Evolutionary conservation across 2,888 invertebrate species (phyloP).

Genomic region (Scaptomyza parva): DNA sequence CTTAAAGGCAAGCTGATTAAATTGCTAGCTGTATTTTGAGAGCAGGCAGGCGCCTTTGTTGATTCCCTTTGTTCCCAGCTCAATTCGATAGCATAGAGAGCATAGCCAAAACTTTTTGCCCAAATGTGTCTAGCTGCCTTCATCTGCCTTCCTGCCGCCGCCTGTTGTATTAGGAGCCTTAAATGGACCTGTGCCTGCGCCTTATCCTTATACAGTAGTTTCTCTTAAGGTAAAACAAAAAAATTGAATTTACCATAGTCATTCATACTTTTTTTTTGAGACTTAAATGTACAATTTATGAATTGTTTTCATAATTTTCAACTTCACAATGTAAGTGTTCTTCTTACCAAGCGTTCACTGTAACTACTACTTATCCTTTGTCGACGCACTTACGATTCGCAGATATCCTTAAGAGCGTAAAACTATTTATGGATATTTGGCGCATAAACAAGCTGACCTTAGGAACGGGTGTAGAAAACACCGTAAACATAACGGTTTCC

Average conservation of each 20-base stretch:
- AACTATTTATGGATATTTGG: conserved; percentile 79
- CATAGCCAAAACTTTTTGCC: conserved; percentile 54
- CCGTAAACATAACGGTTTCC: conserved; percentile 12
- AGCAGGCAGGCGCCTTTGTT: conserved; percentile 61
- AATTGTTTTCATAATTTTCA: too few relatives aligned
- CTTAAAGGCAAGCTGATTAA: conserved; percentile 63
- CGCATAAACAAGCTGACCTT: conserved; percentile 77
- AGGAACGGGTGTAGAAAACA: conserved; percentile 29
- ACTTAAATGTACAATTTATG: too few relatives aligned
- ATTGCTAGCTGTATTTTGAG: conserved; percentile 58
- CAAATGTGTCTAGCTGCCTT: conserved; percentile 73
- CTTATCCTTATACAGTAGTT: conserved; percentile 28
- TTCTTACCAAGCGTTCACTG: conserved; percentile 4
- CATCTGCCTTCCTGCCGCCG: conserved; percentile 51
- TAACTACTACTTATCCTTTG: conserved; percentile 49
- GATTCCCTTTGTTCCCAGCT: conserved; percentile 63
- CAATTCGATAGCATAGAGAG: conserved; percentile 11
- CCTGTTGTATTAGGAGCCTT: conserved; percentile 59
- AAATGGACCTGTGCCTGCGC: conserved; percentile 64
- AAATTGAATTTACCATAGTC: not conserved
- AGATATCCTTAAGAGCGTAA: conserved; percentile 64
- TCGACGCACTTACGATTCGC: conserved; percentile 54
- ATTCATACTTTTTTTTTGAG: too few relatives aligned
- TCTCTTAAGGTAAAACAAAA: not conserved
- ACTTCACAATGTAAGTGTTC: not conserved